Percentiles rank a stretch among this genome's conserved stretches.
Evolutionary conservation across 1,140 invertebrate genomes (phyloP).

Genomic region (Aricia agestis): DNA sequence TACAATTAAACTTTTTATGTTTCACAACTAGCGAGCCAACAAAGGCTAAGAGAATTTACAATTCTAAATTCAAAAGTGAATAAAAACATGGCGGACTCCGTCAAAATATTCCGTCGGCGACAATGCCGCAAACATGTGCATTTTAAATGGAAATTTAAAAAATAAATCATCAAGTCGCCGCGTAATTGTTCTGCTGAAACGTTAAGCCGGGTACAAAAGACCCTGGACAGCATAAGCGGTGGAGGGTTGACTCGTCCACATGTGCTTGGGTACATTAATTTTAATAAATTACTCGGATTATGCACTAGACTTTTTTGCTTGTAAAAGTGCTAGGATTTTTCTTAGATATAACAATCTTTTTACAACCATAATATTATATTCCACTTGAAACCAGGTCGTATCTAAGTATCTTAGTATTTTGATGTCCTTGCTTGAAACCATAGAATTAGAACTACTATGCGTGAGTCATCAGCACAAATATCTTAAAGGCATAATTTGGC

Average conservation of each 20-base stretch:
- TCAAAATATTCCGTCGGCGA: not conserved
- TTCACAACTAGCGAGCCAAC: too few species aligned
- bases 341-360: too few species aligned
- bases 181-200: not conserved
- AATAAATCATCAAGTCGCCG: not conserved
- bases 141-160: slow-evolving; percentile 3
- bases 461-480: too few species aligned
- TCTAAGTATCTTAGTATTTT: too few species aligned
- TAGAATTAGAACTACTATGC: too few species aligned
- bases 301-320: not conserved
- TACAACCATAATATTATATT: too few species aligned
- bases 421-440: too few species aligned
- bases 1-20: too few species aligned
- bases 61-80: not conserved
- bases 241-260: not conserved
- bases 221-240: not conserved
- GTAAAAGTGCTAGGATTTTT: not conserved
- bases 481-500: too few species aligned
- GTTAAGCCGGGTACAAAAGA: not conserved
- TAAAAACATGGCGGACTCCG: too few species aligned
- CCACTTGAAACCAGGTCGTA: too few species aligned
- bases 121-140: slow-evolving; percentile 1
- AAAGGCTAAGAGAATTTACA: not conserved
- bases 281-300: not conserved
- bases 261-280: not conserved